Percentiles rank a stretch among this genome's conserved stretches.
Conservation (phyloP, 2,888 invertebrate genomes). For the Formica aserva region DNA sequence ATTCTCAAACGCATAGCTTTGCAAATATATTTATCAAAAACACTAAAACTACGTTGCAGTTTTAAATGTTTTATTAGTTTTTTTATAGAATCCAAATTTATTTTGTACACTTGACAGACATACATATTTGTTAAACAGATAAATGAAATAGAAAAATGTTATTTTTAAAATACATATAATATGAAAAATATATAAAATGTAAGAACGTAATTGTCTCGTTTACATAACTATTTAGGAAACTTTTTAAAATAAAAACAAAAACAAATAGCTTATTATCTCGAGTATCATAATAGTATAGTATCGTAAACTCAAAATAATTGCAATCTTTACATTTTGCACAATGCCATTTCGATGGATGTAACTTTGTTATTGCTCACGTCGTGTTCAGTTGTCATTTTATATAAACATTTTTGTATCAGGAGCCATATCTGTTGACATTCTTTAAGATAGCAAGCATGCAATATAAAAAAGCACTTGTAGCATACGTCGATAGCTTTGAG, state of each 20-base stretch:
- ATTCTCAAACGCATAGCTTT: background rate
- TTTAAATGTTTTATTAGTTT: slow-evolving; percentile 2
- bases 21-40: slow-evolving; percentile 11
- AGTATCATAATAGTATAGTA: background rate
- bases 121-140: background rate
- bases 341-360: background rate
- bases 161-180: background rate
- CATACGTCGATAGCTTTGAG: background rate
- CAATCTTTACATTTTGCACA: background rate
- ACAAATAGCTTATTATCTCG: background rate
- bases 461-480: background rate
- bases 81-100: background rate
- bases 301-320: background rate
- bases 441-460: background rate
- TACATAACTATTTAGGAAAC: background rate
- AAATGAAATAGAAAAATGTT: background rate
- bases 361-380: background rate
- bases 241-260: background rate
- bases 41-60: background rate
- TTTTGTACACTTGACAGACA: background rate
- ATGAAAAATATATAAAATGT: background rate
- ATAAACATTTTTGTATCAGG: background rate
- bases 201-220: background rate
- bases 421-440: background rate
- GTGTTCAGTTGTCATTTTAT: background rate